A percentile compares a stretch with the other conserved stretches of the same genome.
These are phyloP conservation scores for Nematostella vectensis DNA, from an alignment of 92 coral and sea anemone genomes.

Conservation along the genomic window DNA sequence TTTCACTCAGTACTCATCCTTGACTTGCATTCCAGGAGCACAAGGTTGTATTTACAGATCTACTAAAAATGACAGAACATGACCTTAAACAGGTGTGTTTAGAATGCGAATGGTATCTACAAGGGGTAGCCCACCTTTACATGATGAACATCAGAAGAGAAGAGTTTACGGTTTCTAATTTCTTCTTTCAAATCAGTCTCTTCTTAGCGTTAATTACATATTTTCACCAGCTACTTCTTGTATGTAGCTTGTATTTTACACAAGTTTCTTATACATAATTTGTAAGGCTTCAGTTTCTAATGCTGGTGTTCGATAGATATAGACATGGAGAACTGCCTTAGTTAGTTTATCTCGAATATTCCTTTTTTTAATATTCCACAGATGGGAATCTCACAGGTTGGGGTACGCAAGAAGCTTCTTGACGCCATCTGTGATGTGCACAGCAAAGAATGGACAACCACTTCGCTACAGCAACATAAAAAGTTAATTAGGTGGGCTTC, in stretches of 20 bases:
- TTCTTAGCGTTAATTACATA: too few species aligned
- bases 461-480: constrained; percentile 47
- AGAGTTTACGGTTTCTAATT: too few species aligned
- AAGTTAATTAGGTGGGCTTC: too few species aligned
- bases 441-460: constrained; percentile 80
- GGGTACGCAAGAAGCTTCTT: constrained; percentile 83
- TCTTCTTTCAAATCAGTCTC: too few species aligned
- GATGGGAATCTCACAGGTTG: constrained; percentile 91
- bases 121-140: not conserved
- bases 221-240: too few species aligned
- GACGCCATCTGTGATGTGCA: constrained; percentile 82
- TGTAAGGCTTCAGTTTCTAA: too few species aligned
- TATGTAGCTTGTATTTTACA: too few species aligned
- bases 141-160: too few species aligned
- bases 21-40: constrained; percentile 74
- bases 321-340: not conserved
- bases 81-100: constrained; percentile 69
- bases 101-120: not conserved
- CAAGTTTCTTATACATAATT: too few species aligned
- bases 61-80: constrained; percentile 67
- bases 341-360: not conserved
- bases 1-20: too few species aligned
- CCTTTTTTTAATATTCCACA: constrained; percentile 7
- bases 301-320: too few species aligned
- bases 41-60: constrained; percentile 72